Evolutionary conservation across 2,797 vertebrate species (phyloP).

Genomic region (Leuciscus waleckii): DNA sequence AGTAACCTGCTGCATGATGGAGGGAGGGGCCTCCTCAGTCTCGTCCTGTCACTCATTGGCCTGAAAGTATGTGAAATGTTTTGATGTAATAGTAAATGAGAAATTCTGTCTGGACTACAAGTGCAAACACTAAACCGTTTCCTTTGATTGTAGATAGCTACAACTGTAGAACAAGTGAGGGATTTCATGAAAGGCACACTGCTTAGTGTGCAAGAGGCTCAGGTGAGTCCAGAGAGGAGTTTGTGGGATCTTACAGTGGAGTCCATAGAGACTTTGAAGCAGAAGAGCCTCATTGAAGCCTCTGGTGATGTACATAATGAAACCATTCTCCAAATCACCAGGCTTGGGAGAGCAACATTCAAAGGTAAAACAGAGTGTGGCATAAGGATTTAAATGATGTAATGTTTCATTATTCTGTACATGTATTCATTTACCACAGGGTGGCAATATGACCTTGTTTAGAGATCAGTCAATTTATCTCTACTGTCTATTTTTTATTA

Average conservation of each 20-base stretch:
- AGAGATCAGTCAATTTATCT: background rate
- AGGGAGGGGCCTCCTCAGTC: constrained; percentile 83
- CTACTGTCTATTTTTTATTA: background rate
- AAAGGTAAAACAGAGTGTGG: constrained; percentile 81
- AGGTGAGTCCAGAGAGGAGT: constrained; percentile 78
- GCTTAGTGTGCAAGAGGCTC: constrained; percentile 84
- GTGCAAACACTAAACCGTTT: background rate
- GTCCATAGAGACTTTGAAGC: constrained; percentile 75
- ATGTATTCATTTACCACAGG: background rate
- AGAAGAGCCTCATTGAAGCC: constrained; percentile 82
- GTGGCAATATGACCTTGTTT: background rate
- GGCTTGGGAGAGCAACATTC: constrained; percentile 87
- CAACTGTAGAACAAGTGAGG: constrained; percentile 75
- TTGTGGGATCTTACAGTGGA: constrained; percentile 78
- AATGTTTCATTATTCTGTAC: too few relatives aligned
- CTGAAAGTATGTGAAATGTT: constrained; percentile 77
- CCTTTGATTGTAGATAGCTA: constrained; percentile 80
- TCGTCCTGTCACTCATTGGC: constrained; percentile 90
- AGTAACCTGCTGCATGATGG: constrained; percentile 85
- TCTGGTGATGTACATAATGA: constrained; percentile 45
- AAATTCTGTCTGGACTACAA: background rate
- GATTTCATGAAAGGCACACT: constrained; percentile 85
- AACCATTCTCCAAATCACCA: constrained; percentile 79
- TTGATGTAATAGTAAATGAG: background rate
- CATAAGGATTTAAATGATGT: background rate